phyloP scores from a whole-genome alignment of 2,797 vertebrate species.

The Onychomys torridus region DNA sequence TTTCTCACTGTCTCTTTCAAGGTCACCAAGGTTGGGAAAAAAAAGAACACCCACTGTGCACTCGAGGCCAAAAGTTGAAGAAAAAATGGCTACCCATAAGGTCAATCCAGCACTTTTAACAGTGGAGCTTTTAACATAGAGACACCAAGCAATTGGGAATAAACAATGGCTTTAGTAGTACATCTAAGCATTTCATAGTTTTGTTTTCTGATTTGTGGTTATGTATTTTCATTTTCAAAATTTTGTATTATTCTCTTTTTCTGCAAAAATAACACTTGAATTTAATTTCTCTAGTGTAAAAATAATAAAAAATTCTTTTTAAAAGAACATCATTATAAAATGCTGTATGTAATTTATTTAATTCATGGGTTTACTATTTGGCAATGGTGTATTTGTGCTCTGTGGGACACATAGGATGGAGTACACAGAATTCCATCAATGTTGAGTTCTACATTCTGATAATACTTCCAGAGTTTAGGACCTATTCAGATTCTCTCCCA shows the following conservation, averaged over 20 bases:
- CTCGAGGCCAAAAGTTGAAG: neutral
- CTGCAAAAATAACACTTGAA: neutral
- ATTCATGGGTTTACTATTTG: neutral
- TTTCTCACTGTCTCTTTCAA: conserved; percentile 42
- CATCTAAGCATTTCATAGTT: neutral
- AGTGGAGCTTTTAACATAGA: neutral
- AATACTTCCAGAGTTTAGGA: neutral
- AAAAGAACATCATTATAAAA: neutral
- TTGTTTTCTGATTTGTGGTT: neutral
- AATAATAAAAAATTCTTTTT: neutral
- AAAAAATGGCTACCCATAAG: rapidly evolving
- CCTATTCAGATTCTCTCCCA: neutral
- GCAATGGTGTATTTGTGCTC: neutral
- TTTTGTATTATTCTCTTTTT: neutral
- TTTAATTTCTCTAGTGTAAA: neutral
- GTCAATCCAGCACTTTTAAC: neutral
- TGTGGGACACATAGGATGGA: neutral
- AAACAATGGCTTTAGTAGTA: neutral
- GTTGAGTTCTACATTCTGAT: neutral
- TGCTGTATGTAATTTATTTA: neutral
- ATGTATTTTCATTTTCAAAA: neutral
- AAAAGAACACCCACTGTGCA: neutral
- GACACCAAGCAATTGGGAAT: neutral
- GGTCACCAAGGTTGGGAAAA: neutral
- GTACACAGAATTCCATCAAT: neutral